Percentiles rank a stretch among this genome's conserved stretches.
phyloP scores from a whole-genome alignment of 2,113 vertebrate genomes.

The Lophochroa leadbeateri region DNA sequence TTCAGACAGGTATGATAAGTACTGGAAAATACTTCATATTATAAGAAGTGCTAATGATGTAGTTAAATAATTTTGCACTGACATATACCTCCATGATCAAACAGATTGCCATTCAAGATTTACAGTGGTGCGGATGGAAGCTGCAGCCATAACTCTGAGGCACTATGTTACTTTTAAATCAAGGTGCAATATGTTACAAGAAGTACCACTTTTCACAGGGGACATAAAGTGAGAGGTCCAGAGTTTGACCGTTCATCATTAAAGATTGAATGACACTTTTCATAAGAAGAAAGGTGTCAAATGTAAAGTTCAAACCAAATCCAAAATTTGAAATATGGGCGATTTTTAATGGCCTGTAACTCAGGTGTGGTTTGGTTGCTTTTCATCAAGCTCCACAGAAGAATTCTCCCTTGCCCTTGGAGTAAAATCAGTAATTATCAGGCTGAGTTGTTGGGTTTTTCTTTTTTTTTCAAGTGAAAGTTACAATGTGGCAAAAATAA shows the following conservation, averaged over 20 bases:
- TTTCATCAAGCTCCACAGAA: conserved; percentile 19
- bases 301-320: neutral
- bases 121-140: neutral
- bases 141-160: neutral
- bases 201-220: neutral
- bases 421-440: neutral
- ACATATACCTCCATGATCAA: neutral
- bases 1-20: neutral
- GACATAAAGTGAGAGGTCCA: neutral
- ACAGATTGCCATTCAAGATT: neutral
- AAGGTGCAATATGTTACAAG: neutral
- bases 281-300: conserved; percentile 33
- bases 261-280: conserved; percentile 1
- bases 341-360: conserved; percentile 19
- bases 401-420: neutral
- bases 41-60: neutral
- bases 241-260: neutral
- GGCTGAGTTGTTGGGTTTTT: neutral
- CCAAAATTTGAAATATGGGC: conserved; percentile 26
- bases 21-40: neutral
- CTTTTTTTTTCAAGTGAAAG: neutral
- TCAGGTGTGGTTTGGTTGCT: conserved; percentile 8
- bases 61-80: neutral
- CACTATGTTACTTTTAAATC: neutral
- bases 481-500: neutral